Percentiles rank a stretch among this genome's conserved stretches.
phyloP scores from a whole-genome alignment of 2,888 invertebrate genomes.

The Amphipoea oculea region DNA sequence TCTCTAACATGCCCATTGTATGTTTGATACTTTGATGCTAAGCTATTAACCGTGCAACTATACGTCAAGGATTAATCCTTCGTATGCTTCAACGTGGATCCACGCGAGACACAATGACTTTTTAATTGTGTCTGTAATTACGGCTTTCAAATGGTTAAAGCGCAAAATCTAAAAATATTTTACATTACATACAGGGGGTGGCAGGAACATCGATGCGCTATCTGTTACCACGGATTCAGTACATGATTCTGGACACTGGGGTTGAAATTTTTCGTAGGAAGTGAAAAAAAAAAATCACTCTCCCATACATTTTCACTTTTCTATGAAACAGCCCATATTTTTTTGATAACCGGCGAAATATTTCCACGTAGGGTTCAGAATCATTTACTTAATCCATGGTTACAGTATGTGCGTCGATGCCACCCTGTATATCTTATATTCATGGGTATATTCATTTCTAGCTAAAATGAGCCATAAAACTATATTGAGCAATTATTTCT shows the following conservation, averaged over 20 bases:
- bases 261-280: not conserved
- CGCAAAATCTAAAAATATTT: not conserved
- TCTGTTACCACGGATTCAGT: not conserved
- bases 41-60: conserved; percentile 6
- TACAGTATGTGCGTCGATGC: not conserved
- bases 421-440: not conserved
- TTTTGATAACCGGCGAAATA: too few species aligned
- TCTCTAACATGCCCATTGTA: conserved; percentile 4
- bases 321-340: too few species aligned
- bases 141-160: not conserved
- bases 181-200: not conserved
- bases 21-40: conserved; percentile 11
- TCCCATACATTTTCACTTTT: too few species aligned
- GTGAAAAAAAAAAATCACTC: not conserved
- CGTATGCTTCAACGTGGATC: too few species aligned
- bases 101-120: too few species aligned
- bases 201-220: not conserved
- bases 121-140: too few species aligned
- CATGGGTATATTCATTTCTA: not conserved
- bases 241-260: not conserved
- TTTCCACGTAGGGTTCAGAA: not conserved
- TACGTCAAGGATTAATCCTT: not conserved
- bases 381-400: not conserved
- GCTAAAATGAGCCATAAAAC: conserved; percentile 1
- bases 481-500: conserved; percentile 7